phyloP scores from a whole-genome alignment of 2,888 invertebrate species.

The Stomorhina lunata region DNA sequence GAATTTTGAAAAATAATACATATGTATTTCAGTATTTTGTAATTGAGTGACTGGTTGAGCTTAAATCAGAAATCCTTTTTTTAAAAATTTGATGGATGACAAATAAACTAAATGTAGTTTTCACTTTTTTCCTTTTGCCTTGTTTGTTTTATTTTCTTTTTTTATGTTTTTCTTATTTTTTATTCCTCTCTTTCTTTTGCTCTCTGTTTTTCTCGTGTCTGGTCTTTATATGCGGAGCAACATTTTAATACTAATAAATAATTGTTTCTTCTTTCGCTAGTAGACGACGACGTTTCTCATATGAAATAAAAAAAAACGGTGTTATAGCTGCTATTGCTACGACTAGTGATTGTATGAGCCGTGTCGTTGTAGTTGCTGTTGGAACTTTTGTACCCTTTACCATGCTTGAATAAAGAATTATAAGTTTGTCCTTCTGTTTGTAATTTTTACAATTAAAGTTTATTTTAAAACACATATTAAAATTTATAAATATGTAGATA shows the following conservation, averaged over 20 bases:
- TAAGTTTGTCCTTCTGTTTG: too few species aligned
- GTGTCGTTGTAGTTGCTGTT: constrained; percentile 51
- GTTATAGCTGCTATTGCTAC: constrained; percentile 71
- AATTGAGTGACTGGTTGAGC: too few species aligned
- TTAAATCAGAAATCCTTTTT: too few species aligned
- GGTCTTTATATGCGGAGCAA: constrained; percentile 73
- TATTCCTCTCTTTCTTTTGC: constrained; percentile 46
- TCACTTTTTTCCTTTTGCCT: constrained; percentile 60
- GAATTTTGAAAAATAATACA: background rate
- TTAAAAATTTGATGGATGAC: too few species aligned
- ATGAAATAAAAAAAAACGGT: constrained; percentile 79
- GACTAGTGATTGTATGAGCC: constrained; percentile 72
- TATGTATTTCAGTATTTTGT: too few species aligned
- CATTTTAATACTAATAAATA: constrained; percentile 74
- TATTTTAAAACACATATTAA: too few species aligned
- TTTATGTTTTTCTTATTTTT: constrained; percentile 51
- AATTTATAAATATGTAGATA: too few species aligned
- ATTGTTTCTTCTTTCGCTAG: too few species aligned
- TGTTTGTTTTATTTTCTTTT: constrained; percentile 61
- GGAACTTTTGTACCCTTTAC: constrained; percentile 37
- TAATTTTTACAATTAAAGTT: too few species aligned
- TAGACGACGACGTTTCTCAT: constrained; percentile 69
- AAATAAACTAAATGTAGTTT: background rate
- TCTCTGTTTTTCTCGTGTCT: constrained; percentile 37
- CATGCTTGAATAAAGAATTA: background rate